Percentiles rank a stretch among this genome's conserved stretches.
phyloP scores from a whole-genome alignment of 1,140 invertebrate species.

The Drosophila pruinosa region DNA sequence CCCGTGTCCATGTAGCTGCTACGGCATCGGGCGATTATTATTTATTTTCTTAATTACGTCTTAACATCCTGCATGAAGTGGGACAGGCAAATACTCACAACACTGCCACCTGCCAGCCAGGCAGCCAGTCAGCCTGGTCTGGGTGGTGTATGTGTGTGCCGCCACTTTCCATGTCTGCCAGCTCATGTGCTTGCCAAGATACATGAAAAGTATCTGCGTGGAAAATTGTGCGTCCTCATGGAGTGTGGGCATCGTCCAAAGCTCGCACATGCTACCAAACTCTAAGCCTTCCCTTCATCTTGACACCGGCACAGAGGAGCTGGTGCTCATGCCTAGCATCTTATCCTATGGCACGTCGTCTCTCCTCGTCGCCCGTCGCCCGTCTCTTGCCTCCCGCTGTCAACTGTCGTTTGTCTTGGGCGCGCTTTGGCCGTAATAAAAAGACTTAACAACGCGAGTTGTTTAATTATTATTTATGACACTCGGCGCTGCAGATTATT shows the following conservation, averaged over 20 bases:
- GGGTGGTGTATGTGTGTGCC: constrained; percentile 4
- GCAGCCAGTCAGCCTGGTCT: not conserved
- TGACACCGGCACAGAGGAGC: not conserved
- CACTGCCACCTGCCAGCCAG: constrained; percentile 22
- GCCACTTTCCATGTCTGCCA: constrained; percentile 32
- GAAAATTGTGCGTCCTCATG: constrained; percentile 63
- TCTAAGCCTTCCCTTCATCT: constrained; percentile 65
- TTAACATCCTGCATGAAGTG: constrained; percentile 68
- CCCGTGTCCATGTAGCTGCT: constrained; percentile 1
- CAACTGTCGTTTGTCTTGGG: constrained; percentile 72
- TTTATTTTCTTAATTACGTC: constrained; percentile 82
- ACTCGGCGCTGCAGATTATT: constrained; percentile 66
- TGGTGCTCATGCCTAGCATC: constrained; percentile 43
- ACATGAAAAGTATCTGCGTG: constrained; percentile 62
- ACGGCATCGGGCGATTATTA: constrained; percentile 77
- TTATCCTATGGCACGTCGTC: constrained; percentile 54
- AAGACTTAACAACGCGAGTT: constrained; percentile 81
- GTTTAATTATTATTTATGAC: constrained; percentile 82
- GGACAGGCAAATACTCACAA: constrained; percentile 26
- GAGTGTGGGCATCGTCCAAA: constrained; percentile 13
- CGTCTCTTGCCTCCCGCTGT: constrained; percentile 21
- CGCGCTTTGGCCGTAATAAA: constrained; percentile 66
- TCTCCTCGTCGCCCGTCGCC: not conserved
- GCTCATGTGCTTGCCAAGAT: constrained; percentile 63
- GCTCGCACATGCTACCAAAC: constrained; percentile 69